phyloP scores from a whole-genome alignment of 2,113 vertebrate species.

The Oryzias melastigma region DNA sequence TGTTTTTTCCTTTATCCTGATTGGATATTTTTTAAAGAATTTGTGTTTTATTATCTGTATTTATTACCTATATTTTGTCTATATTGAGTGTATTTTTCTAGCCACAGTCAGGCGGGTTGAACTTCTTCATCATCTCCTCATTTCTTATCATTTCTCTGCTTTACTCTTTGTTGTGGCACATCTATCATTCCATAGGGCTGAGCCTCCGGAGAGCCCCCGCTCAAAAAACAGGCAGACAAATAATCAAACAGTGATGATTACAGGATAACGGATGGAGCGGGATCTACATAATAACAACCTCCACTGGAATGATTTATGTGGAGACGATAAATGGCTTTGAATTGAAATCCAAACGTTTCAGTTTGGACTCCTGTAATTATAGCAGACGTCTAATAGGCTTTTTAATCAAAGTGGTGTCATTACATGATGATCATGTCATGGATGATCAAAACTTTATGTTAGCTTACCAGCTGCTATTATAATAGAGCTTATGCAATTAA shows the following conservation, averaged over 20 bases:
- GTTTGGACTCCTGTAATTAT: background rate
- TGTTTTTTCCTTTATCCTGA: no score
- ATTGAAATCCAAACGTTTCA: background rate
- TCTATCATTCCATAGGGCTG: background rate
- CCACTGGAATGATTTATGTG: background rate
- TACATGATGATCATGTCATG: no score
- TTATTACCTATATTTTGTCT: no score
- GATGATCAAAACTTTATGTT: no score
- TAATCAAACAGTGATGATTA: background rate
- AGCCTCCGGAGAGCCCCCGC: background rate
- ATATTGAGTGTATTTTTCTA: no score
- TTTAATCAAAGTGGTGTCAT: no score
- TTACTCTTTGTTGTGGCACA: background rate
- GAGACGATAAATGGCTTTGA: background rate
- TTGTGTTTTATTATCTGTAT: no score
- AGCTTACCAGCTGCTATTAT: background rate
- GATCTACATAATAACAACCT: background rate
- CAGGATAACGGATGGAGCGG: background rate
- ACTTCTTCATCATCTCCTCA: background rate
- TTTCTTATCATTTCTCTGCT: background rate
- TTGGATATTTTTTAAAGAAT: no score
- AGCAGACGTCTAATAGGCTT: no score
- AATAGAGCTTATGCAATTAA: background rate
- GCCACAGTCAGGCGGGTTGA: no score
- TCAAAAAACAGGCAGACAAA: background rate